Evolutionary conservation across 2,888 invertebrate genomes (phyloP), one percentile per base, ranked within the genome.

Genomic region (Latheticus oryzae): DNA sequence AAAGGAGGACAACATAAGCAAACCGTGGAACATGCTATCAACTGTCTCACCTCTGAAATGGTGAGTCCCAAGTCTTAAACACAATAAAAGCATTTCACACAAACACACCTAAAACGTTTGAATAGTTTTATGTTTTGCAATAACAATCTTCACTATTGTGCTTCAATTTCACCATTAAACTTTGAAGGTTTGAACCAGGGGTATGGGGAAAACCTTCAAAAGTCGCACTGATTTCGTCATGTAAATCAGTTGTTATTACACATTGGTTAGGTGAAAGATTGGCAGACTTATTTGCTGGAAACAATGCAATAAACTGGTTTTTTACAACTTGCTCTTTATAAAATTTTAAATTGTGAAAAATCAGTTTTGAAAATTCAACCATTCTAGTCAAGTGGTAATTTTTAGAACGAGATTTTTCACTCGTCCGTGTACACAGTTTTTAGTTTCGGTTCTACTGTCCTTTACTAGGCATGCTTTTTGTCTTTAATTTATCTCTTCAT

Each of bases 1-100:
- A 70, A 73, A 48, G 62, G 60, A 15, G 58, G 62, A 76, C 52
- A 67, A 76, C 81, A 48, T 70, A 84, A 84, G 76, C 83, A 85
- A 65, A 84, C 86, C 33, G 86, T 87, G 69, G 87, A 87, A 76
- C 85, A 86, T 75, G 87, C 89, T 71, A 85, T 91, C 76, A 90
- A 89, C 79, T 90, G 89, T 79, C 86, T 91, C 73, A 90, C 91
- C 72, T 87, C 88, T 68, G 91, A 91, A 87, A 89, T 91, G 89
- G 90, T 91, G 82, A 89, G 88, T 85, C 72, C 63, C 48, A 73
- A 73, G 66, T 65, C 52, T 59, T 55, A 55, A 42, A 43, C 45
- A 42, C 42, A 47, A 58, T 47, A 26, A 48, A 17, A 28, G 42
- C 33, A 56, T 56, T 32, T 35, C 33, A 42, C 40, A 47, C 48